Conservation (phyloP, 2,113 vertebrate species). For the Pteropus alecto region DNA sequence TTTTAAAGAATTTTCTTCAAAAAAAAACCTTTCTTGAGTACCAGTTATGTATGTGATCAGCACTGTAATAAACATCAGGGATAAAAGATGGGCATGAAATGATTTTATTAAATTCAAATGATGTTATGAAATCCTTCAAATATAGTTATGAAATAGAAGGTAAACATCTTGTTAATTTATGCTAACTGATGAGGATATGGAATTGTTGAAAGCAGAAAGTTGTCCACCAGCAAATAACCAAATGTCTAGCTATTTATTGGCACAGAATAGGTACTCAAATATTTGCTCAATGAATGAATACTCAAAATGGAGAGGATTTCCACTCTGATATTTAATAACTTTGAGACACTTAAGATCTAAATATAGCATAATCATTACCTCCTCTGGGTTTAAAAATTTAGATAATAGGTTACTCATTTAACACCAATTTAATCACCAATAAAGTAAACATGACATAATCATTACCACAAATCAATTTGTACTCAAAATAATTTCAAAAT, state of each 20-base stretch:
- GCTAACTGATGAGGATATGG: background rate
- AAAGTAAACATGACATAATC: background rate
- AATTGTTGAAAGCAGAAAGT: background rate
- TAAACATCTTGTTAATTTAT: background rate
- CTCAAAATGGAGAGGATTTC: constrained; percentile 7
- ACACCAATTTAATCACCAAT: background rate
- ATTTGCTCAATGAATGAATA: constrained; percentile 27
- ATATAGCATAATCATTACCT: constrained; percentile 4
- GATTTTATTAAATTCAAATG: constrained; percentile 17
- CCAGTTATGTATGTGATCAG: background rate
- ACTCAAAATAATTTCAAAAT: constrained; percentile 8
- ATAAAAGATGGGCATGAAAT: background rate
- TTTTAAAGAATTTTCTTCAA: constrained; percentile 18
- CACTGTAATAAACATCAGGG: background rate
- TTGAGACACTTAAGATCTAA: background rate
- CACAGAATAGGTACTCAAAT: background rate
- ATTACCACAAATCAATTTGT: background rate
- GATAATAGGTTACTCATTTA: background rate
- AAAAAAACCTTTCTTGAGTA: background rate
- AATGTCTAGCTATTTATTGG: background rate
- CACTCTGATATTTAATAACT: background rate
- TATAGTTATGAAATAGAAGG: background rate
- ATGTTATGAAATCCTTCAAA: background rate
- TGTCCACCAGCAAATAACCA: background rate
- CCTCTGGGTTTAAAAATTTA: background rate